phyloP scores from a whole-genome alignment of 1,140 invertebrate species.

The Hycleus cichorii region DNA sequence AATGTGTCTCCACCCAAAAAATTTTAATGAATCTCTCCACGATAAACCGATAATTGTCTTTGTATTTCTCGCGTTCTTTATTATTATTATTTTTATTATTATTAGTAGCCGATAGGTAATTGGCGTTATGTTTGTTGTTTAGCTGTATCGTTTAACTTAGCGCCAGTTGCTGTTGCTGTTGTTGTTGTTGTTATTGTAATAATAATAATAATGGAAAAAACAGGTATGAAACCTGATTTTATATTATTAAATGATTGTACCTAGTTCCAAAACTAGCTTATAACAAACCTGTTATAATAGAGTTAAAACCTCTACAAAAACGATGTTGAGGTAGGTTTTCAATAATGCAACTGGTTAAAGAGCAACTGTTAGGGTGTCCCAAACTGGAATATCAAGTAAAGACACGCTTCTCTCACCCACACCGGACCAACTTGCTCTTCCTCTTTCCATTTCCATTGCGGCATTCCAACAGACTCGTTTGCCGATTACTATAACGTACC shows the following conservation, averaged over 20 bases:
- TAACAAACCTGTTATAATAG: slow-evolving; percentile 31
- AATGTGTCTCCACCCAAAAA: too few species aligned
- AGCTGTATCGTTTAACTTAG: too few species aligned
- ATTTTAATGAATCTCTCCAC: too few species aligned
- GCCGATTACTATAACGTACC: slow-evolving; percentile 7
- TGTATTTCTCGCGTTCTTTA: too few species aligned
- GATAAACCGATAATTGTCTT: too few species aligned
- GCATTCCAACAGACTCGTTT: slow-evolving; percentile 10
- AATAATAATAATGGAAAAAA: slow-evolving; percentile 17
- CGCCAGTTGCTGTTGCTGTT: too few species aligned
- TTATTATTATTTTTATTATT: too few species aligned
- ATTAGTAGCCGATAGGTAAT: too few species aligned
- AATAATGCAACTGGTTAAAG: slow-evolving; percentile 26
- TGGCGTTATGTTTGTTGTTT: too few species aligned
- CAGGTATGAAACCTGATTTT: slow-evolving; percentile 28
- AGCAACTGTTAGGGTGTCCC: slow-evolving; percentile 24
- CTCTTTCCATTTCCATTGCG: slow-evolving; percentile 12
- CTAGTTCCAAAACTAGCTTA: slow-evolving; percentile 28
- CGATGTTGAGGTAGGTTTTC: slow-evolving; percentile 30
- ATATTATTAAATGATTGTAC: slow-evolving; percentile 27
- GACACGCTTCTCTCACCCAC: slow-evolving; percentile 21
- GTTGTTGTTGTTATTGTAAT: too few species aligned
- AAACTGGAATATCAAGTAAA: slow-evolving; percentile 26
- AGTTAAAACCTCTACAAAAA: slow-evolving; percentile 28
- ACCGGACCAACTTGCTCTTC: slow-evolving; percentile 16